phyloP scores from a whole-genome alignment of 2,888 invertebrate species.

The Cataglyphis altisquamis region DNA sequence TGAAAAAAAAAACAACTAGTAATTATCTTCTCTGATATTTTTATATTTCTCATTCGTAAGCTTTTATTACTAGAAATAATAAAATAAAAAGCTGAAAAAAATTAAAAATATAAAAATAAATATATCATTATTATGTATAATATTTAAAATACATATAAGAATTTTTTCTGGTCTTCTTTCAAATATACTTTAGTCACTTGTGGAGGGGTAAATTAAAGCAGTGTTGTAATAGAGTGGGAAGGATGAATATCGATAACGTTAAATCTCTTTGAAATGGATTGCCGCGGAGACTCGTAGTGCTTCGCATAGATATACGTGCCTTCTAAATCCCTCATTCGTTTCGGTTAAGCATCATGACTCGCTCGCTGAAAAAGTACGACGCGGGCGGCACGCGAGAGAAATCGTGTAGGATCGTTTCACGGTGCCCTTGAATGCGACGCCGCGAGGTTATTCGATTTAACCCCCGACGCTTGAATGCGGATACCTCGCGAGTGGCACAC shows the following conservation, averaged over 20 bases:
- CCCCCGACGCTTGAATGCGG: conserved; percentile 66
- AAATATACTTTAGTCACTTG: not conserved
- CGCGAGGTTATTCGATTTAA: conserved; percentile 71
- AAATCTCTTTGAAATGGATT: conserved; percentile 40
- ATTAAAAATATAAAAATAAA: conserved; percentile 10
- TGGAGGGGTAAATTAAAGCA: conserved; percentile 19
- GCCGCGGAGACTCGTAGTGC: conserved; percentile 21
- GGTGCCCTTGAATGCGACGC: conserved; percentile 66
- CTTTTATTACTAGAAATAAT: not conserved
- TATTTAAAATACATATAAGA: not conserved
- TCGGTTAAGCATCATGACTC: conserved; percentile 52
- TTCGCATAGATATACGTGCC: conserved; percentile 26
- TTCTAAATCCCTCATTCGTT: conserved; percentile 60
- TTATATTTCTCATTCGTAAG: not conserved
- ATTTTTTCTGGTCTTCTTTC: not conserved
- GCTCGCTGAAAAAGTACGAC: conserved; percentile 51
- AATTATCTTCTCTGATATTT: conserved; percentile 15
- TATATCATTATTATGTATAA: not conserved
- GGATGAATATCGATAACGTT: conserved; percentile 43
- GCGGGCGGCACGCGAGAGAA: conserved; percentile 56
- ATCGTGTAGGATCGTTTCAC: conserved; percentile 64
- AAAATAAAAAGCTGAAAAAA: not conserved
- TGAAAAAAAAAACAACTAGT: not conserved
- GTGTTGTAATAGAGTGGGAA: conserved; percentile 19
- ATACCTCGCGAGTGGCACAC: conserved; percentile 56